A percentile compares a stretch with the other conserved stretches of the same genome.
Evolutionary conservation across 1,140 invertebrate species (phyloP).

Genomic region (Plodia interpunctella): DNA sequence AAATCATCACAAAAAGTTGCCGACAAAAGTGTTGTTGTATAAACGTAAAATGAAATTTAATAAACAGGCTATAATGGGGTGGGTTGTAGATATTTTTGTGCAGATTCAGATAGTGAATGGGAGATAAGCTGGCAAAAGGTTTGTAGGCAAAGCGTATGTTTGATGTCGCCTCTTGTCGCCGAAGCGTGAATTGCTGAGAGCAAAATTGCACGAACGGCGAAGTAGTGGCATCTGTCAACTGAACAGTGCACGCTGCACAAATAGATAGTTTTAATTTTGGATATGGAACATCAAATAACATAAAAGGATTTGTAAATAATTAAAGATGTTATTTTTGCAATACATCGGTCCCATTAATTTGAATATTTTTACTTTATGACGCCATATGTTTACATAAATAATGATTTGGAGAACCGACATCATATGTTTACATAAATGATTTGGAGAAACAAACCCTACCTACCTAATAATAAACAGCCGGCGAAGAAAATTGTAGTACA

Average conservation of each 20-base stretch:
- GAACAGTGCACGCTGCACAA: constrained; percentile 48
- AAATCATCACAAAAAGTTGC: constrained; percentile 65
- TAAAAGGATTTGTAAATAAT: neutral
- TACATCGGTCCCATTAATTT: too few relatives aligned
- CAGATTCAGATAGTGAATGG: constrained; percentile 69
- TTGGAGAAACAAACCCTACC: too few relatives aligned
- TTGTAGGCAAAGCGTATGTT: constrained; percentile 65
- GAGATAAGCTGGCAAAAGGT: constrained; percentile 75
- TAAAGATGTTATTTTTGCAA: too few relatives aligned
- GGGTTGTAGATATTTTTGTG: constrained; percentile 63
- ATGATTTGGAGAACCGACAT: too few relatives aligned
- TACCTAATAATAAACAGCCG: too few relatives aligned
- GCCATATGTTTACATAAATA: too few relatives aligned
- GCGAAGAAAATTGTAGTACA: too few relatives aligned
- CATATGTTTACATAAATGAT: too few relatives aligned
- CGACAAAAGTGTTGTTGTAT: constrained; percentile 75
- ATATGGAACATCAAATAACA: constrained; percentile 56
- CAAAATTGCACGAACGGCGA: constrained; percentile 58
- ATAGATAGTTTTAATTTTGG: constrained; percentile 72
- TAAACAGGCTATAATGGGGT: constrained; percentile 67
- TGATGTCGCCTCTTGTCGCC: constrained; percentile 72
- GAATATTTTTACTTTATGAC: too few relatives aligned
- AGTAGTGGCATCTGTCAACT: constrained; percentile 70
- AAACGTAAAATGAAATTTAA: constrained; percentile 76
- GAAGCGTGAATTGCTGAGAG: constrained; percentile 70